Base-by-base conservation (phyloP, 2,888 invertebrate species). In the Cepaea hortensis region DNA sequence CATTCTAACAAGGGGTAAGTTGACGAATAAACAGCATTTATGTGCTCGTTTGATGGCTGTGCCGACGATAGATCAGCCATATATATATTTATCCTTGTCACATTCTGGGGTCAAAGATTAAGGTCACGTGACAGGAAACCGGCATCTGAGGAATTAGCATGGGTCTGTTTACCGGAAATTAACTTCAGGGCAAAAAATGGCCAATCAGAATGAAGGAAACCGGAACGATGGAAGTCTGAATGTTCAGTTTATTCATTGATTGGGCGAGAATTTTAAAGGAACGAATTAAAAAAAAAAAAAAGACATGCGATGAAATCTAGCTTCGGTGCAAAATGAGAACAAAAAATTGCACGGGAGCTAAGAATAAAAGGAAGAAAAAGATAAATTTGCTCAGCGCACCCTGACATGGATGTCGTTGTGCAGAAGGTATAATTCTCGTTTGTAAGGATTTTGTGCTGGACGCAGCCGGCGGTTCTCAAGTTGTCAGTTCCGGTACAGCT, bases 141-240 rank as follows among this genome's bases (percentile, higher is more conserved):
- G 61, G 20, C 77, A 55, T 61, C 20, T 55, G 23, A 77, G 55
- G 77, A 77, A 77, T 77, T 77, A 77, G 77, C 77, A 77, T 77
- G 77, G 77, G 77, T 55, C 77, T 77, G 77, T 77, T 77, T 77
- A 61, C 77, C 77, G 77, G 77, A 77, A 77, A 77, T 77, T 77
- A 77, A 77, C 77, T 77, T 77, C 77, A 61, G 11, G 77, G 7
- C 55, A 55, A 55, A 77, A 77, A 77, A 77, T 77, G 55, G 3
- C 77, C 77, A 77, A 77, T 77, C 77, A 77, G 77, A 77, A 77
- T 55, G n/a, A 77, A 77, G n/a, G 77, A 77, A 77, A 77, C 77
- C n/a, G 55, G 46, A 55, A 61, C 77, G 77, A 3, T 20, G 77
- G n/a, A 18, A 77, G 55, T 7, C 20, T 15, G 18, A 50, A 50